Conservation (phyloP, 2,113 vertebrate species). For the Toxotes jaculatrix region DNA sequence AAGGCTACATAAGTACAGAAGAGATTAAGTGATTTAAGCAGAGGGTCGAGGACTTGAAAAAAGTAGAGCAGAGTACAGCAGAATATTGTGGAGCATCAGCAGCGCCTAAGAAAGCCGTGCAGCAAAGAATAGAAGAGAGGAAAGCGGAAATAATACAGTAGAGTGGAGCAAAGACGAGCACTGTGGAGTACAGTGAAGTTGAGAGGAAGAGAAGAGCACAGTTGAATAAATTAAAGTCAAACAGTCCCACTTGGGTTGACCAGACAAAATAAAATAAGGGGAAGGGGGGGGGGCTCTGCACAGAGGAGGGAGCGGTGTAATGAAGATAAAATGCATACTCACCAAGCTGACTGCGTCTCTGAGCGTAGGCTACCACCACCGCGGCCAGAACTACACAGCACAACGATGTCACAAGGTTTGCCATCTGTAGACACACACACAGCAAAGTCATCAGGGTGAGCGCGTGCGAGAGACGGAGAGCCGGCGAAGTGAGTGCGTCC, state of each 20-base stretch:
- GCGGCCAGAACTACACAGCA: conserved; percentile 93
- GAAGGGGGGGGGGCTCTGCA: neutral
- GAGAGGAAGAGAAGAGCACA: neutral
- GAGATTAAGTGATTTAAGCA: neutral
- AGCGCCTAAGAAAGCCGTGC: neutral
- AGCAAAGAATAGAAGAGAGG: neutral
- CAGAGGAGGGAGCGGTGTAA: neutral
- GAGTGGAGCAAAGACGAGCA: neutral
- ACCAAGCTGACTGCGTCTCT: conserved; percentile 94
- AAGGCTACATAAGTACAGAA: neutral
- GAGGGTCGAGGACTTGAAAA: neutral
- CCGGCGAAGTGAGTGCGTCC: conserved; percentile 50
- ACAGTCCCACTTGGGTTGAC: neutral
- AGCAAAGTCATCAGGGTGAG: conserved; percentile 72
- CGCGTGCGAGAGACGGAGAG: conserved; percentile 48
- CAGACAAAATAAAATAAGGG: neutral
- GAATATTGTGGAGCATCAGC: neutral
- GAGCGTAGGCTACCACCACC: conserved; percentile 91
- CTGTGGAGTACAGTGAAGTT: neutral
- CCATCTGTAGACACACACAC: conserved; percentile 91
- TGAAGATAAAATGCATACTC: conserved; percentile 81
- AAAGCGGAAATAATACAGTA: neutral
- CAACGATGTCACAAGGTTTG: conserved; percentile 90
- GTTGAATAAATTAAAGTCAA: neutral
- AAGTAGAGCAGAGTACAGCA: neutral